Percentiles rank a stretch among this genome's conserved stretches.
These are phyloP conservation scores for Dromius quadrimaculatus DNA, from an alignment of 2,888 invertebrate genomes.

Conservation along the genomic window DNA sequence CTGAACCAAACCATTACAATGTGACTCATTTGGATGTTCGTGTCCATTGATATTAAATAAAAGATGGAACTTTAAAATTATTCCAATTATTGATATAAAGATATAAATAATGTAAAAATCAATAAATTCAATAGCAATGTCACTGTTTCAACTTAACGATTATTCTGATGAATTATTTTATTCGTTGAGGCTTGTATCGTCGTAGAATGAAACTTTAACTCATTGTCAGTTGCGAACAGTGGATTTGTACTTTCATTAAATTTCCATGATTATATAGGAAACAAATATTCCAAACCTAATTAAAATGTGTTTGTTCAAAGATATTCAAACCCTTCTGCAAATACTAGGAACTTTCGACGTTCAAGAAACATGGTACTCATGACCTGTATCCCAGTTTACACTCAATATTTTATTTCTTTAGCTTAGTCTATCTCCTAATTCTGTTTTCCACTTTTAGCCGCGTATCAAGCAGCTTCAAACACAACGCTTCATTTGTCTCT, in stretches of 20 bases:
- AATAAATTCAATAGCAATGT: conserved; percentile 14
- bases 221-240: too few relatives aligned
- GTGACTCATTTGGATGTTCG: conserved; percentile 15
- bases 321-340: too few relatives aligned
- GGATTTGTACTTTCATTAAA: too few relatives aligned
- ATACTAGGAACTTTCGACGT: too few relatives aligned
- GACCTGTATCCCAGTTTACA: too few relatives aligned
- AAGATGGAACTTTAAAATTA: conserved; percentile 7
- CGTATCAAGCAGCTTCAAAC: conserved; percentile 88
- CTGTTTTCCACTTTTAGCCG: conserved; percentile 72
- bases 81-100: conserved; percentile 20
- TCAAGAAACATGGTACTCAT: too few relatives aligned
- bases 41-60: conserved; percentile 18
- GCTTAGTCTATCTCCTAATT: too few relatives aligned
- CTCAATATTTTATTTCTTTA: too few relatives aligned
- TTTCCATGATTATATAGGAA: too few relatives aligned
- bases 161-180: conserved; percentile 21
- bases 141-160: conserved; percentile 10
- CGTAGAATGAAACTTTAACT: conserved; percentile 19
- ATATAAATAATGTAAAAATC: conserved; percentile 27
- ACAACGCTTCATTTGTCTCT: conserved; percentile 93
- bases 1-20: neutral
- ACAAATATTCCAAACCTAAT: too few relatives aligned
- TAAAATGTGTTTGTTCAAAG: too few relatives aligned
- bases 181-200: conserved; percentile 6